Evolutionary conservation across 2,113 vertebrate genomes (phyloP).

Genomic region (Lota lota): DNA sequence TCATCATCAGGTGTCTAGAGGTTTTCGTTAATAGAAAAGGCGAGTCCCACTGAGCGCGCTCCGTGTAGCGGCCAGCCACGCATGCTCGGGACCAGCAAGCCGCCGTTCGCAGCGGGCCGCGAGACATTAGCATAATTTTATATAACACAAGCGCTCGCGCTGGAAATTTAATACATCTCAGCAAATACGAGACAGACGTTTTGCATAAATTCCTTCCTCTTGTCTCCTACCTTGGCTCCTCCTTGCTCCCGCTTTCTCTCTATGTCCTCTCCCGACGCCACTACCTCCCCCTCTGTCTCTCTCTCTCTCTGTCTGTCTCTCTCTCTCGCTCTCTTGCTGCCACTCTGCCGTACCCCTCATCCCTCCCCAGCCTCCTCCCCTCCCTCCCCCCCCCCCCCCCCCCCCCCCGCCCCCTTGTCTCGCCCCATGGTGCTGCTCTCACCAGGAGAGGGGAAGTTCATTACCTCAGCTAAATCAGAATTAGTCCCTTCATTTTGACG

Average conservation of each 20-base stretch:
- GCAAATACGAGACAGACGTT: conserved; percentile 96
- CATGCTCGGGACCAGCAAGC: conserved; percentile 97
- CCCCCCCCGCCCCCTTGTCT: conserved; percentile 85
- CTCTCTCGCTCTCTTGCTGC: conserved; percentile 48
- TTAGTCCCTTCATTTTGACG: conserved; percentile 99
- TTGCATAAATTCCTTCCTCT: conserved; percentile 88
- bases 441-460: conserved; percentile 99
- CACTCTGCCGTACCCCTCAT: conserved; percentile 35
- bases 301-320: conserved; percentile 33
- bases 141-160: conserved; percentile 95
- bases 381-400: conserved; percentile 32
- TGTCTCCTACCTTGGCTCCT: conserved; percentile 38
- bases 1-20: conserved; percentile 99
- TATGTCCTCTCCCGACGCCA: conserved; percentile 39
- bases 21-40: conserved; percentile 99
- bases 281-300: conserved; percentile 34
- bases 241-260: conserved; percentile 19
- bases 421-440: conserved; percentile 97
- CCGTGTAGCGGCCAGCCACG: conserved; percentile 95
- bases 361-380: conserved; percentile 27
- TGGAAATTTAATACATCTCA: conserved; percentile 99
- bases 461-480: conserved; percentile 99
- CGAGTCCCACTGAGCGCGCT: conserved; percentile 96
- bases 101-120: conserved; percentile 95
- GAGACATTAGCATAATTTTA: conserved; percentile 99